Base-by-base conservation (phyloP, 2,113 vertebrate species). In the Nerophis ophidion region DNA sequence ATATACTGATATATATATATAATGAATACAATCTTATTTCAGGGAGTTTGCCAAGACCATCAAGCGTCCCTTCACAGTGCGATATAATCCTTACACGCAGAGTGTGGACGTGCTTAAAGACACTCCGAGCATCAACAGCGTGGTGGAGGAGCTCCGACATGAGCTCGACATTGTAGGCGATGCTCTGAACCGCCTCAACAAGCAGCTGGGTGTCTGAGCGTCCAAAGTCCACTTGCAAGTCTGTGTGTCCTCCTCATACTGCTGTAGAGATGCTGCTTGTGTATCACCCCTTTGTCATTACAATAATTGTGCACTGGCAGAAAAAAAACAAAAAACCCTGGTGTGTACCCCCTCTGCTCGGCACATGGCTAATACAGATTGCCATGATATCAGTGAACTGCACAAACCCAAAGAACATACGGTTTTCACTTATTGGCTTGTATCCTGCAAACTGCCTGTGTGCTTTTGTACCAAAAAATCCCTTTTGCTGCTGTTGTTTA, bases 1-100 rank as follows among this genome's bases (percentile, higher is more conserved):
- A 16, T 19, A 49, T 5, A 15, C 6, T 48, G 47, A 48, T 12
- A 16, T 49, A 17, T 13, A 49, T 17, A 49, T 16, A 8, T 49
- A 2, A 17, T 5, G 15, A 49, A 51, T 12, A 16, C 26, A 26
- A 51, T 48, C 33, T 36, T 35, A 7, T 42, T 76, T 71, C 15
- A 99, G 97, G 84, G 97, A 99, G 82, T 99, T 99, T 86, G 93
- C 95, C 60, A 98, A 97, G 90, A 98, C 94, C 70, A 94, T 99
- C 74, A 96, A 92, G 82, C 93, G 95, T n/a, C 95, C 95, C 0
- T 99, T 99, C 86, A 93, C 92, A 0, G 88, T 99, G 74, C 93
- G 92, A 69, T 99, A 99, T 84, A 98, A 97, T 63, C 94, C 97
- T 0, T 99, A 98, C 48, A 97, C 94, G 19, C 97, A 94, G 77